These are phyloP conservation scores for Apodemia duryi DNA, from an alignment of 2,888 invertebrate species.

Conservation along the genomic window DNA sequence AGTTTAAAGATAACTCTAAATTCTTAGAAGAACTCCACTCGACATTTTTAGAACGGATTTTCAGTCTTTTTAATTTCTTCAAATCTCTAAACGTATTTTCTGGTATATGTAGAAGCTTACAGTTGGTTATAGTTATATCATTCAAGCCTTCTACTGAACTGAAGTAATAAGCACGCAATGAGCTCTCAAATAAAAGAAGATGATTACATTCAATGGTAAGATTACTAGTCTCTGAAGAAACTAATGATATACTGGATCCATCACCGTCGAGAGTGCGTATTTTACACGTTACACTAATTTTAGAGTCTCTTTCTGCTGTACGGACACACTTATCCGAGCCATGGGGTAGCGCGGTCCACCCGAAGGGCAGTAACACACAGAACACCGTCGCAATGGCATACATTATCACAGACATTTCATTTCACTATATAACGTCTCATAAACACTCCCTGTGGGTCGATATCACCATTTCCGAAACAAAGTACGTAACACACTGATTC, in stretches of 20 bases:
- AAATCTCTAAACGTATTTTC: conserved; percentile 89
- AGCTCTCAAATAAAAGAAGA: conserved; percentile 88
- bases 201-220: conserved; percentile 88
- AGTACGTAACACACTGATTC: conserved; percentile 67
- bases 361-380: conserved; percentile 76
- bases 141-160: conserved; percentile 85
- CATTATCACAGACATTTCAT: conserved; percentile 78
- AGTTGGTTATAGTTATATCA: conserved; percentile 86
- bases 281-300: conserved; percentile 82
- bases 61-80: conserved; percentile 86
- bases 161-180: conserved; percentile 85
- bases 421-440: conserved; percentile 75
- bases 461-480: conserved; percentile 79
- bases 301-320: conserved; percentile 63
- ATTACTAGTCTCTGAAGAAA: conserved; percentile 83
- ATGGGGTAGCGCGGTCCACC: conserved; percentile 75
- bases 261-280: conserved; percentile 85
- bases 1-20: conserved; percentile 85
- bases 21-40: conserved; percentile 88
- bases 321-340: conserved; percentile 73
- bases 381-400: conserved; percentile 62
- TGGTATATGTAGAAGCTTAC: conserved; percentile 88
- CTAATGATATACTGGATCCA: conserved; percentile 81
- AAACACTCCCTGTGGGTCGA: conserved; percentile 78
- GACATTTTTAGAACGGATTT: conserved; percentile 88